Evolutionary conservation across 2,113 vertebrate species (phyloP).

Genomic region (Quiscalus mexicanus): DNA sequence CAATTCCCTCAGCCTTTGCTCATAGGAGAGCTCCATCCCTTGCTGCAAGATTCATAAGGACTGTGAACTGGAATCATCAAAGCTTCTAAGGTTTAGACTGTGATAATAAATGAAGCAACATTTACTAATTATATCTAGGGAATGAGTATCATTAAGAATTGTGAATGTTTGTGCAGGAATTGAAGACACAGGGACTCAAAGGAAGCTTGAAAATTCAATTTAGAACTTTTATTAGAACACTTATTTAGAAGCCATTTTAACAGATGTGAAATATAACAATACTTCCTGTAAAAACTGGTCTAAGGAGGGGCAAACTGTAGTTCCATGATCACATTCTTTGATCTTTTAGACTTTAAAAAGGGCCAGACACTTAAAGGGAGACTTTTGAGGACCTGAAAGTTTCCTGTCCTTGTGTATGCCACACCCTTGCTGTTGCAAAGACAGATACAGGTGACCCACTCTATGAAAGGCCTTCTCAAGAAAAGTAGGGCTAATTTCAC

Average conservation of each 20-base stretch:
- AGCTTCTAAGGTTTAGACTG: neutral
- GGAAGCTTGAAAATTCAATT: neutral
- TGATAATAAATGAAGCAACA: neutral
- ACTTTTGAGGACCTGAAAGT: neutral
- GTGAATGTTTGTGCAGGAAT: neutral
- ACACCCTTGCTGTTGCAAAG: neutral
- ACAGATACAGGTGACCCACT: neutral
- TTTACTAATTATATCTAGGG: neutral
- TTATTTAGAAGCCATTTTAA: neutral
- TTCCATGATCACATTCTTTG: neutral
- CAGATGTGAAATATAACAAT: neutral
- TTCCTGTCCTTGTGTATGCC: neutral
- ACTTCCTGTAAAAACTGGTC: neutral
- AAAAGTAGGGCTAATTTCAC: neutral
- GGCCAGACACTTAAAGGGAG: neutral
- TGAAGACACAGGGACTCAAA: neutral
- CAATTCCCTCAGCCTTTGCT: neutral
- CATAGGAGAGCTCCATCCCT: neutral
- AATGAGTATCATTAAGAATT: neutral
- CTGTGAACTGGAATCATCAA: neutral
- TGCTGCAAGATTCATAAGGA: neutral
- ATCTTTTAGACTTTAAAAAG: neutral
- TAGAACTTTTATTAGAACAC: neutral
- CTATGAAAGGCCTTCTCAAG: neutral
- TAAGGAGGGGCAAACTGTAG: neutral